Evolutionary conservation across 2,113 vertebrate species (phyloP).

Genomic region (Thunnus maccoyii): DNA sequence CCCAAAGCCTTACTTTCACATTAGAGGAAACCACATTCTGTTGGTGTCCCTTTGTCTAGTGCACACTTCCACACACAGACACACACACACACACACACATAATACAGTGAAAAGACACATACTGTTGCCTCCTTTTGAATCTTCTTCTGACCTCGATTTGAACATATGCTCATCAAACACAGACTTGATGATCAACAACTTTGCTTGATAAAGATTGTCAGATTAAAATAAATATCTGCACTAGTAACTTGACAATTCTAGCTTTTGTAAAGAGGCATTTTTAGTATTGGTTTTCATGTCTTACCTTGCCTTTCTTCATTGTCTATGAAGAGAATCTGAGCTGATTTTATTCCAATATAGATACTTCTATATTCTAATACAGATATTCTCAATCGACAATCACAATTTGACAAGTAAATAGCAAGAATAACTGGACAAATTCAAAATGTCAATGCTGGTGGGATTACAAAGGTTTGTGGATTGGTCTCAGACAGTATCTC

Average conservation of each 20-base stretch:
- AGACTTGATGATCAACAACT: neutral
- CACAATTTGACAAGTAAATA: conserved; percentile 13
- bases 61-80: neutral
- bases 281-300: too few species aligned
- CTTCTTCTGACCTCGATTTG: conserved; percentile 26
- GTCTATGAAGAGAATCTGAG: too few species aligned
- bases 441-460: conserved; percentile 40
- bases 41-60: conserved; percentile 57
- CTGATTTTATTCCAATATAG: neutral
- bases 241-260: too few species aligned
- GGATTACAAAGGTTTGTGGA: conserved; percentile 62
- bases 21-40: conserved; percentile 78
- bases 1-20: conserved; percentile 56
- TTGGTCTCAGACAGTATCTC: conserved; percentile 52
- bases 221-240: too few species aligned
- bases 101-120: neutral
- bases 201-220: too few species aligned
- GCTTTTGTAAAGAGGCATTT: too few species aligned
- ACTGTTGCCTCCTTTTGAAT: conserved; percentile 21
- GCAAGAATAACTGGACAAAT: conserved; percentile 48
- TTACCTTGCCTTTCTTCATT: too few species aligned
- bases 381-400: neutral
- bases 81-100: conserved; percentile 7
- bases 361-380: neutral
- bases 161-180: conserved; percentile 10